phyloP scores from a whole-genome alignment of 2,888 invertebrate genomes.

The Papilio gigon region DNA sequence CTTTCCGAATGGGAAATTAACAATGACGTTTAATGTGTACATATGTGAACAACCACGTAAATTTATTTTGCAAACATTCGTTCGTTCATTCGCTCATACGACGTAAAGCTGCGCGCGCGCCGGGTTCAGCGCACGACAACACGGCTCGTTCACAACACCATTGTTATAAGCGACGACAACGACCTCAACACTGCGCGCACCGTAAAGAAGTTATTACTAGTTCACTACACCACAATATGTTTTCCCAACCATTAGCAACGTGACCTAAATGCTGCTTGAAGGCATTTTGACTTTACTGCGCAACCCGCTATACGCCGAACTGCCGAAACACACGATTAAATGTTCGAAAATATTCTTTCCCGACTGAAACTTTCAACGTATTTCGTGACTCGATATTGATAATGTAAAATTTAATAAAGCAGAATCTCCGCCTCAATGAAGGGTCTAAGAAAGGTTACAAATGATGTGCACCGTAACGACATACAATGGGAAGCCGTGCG shows the following conservation, averaged over 20 bases:
- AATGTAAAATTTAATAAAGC: neutral
- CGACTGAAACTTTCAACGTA: neutral
- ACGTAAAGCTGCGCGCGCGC: neutral
- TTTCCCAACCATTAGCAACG: neutral
- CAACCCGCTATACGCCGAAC: neutral
- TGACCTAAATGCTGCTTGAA: neutral
- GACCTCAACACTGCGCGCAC: neutral
- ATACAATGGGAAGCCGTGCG: neutral
- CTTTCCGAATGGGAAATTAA: neutral
- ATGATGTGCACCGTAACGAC: neutral
- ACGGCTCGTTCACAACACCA: conserved; percentile 29
- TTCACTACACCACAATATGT: neutral
- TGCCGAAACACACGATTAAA: no score
- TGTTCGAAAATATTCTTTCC: no score
- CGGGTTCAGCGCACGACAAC: conserved; percentile 41
- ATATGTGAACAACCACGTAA: no score
- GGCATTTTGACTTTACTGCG: neutral
- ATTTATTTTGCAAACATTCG: conserved; percentile 8
- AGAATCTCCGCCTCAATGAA: neutral
- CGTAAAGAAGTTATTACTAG: conserved; percentile 37
- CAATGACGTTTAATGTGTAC: no score
- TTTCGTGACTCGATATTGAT: neutral
- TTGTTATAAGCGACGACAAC: conserved; percentile 33
- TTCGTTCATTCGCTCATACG: neutral
- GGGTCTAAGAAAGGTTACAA: neutral